Conservation (phyloP, 2,113 vertebrate species). For the Colistium nudipinnis region DNA sequence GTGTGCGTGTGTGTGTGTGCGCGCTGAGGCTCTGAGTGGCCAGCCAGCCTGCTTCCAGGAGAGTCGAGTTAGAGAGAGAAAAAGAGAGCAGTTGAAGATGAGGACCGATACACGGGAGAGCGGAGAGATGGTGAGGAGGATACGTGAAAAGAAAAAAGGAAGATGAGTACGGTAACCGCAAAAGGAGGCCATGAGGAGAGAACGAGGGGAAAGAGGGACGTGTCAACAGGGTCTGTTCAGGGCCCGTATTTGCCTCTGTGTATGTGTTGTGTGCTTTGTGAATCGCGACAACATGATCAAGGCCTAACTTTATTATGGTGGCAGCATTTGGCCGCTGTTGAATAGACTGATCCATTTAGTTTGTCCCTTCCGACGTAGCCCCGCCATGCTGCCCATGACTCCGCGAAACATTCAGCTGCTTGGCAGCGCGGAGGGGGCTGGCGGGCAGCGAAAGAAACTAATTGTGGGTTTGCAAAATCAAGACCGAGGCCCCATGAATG, state of each 20-base stretch:
- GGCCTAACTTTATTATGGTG: conserved; percentile 69
- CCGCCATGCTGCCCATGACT: conserved; percentile 69
- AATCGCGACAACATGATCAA: conserved; percentile 72
- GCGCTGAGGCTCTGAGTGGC: conserved; percentile 43
- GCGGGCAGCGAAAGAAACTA: conserved; percentile 54
- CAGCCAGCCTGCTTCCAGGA: conserved; percentile 55
- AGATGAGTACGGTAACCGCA: conserved; percentile 1
- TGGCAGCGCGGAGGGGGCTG: conserved; percentile 63
- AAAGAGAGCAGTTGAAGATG: conserved; percentile 1
- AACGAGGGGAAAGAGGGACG: background rate
- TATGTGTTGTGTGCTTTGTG: conserved; percentile 55
- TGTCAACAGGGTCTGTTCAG: conserved; percentile 40
- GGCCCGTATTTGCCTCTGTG: conserved; percentile 32
- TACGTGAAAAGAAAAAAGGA: conserved; percentile 9
- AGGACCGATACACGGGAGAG: conserved; percentile 15
- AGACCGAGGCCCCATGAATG: conserved; percentile 64
- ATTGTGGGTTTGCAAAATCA: conserved; percentile 64
- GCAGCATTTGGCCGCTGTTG: conserved; percentile 68
- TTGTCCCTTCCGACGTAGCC: conserved; percentile 45
- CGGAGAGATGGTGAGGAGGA: background rate
- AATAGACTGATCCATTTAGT: conserved; percentile 71
- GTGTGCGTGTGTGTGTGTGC: conserved; percentile 25
- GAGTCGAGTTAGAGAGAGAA: too few species aligned
- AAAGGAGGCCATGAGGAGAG: conserved; percentile 7
- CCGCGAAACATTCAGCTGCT: conserved; percentile 75